phyloP scores from a whole-genome alignment of 2,797 vertebrate genomes.

The Danio jaintianensis region DNA sequence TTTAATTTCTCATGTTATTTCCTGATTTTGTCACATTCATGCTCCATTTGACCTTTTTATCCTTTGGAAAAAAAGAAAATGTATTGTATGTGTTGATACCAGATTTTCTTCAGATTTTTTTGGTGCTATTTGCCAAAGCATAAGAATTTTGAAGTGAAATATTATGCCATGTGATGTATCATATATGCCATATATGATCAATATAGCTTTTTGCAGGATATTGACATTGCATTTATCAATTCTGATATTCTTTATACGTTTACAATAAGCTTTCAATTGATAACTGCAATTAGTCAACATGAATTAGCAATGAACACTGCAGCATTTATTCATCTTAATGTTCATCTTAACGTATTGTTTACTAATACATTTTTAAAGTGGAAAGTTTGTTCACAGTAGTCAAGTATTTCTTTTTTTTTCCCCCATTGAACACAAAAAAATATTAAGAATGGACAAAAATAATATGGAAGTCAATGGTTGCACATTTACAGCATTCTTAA shows the following conservation, averaged over 20 bases:
- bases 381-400: no score
- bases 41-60: slow-evolving; percentile 27
- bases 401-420: no score
- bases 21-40: background rate
- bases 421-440: no score
- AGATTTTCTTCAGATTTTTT: slow-evolving; percentile 57
- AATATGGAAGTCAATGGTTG: no score
- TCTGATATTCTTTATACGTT: no score
- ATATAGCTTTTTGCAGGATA: no score
- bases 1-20: slow-evolving; percentile 41
- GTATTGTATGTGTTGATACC: slow-evolving; percentile 73
- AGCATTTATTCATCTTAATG: background rate
- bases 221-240: no score
- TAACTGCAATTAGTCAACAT: background rate
- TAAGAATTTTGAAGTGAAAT: background rate
- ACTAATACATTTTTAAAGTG: no score
- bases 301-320: background rate
- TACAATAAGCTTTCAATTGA: background rate
- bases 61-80: slow-evolving; percentile 71
- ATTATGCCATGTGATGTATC: background rate
- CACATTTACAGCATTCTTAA: no score
- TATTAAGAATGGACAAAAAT: no score
- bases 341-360: no score
- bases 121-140: background rate
- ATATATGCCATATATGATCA: no score